Evolutionary conservation across 2,797 vertebrate species (phyloP).

Genomic region (Gallinago solitaria): DNA sequence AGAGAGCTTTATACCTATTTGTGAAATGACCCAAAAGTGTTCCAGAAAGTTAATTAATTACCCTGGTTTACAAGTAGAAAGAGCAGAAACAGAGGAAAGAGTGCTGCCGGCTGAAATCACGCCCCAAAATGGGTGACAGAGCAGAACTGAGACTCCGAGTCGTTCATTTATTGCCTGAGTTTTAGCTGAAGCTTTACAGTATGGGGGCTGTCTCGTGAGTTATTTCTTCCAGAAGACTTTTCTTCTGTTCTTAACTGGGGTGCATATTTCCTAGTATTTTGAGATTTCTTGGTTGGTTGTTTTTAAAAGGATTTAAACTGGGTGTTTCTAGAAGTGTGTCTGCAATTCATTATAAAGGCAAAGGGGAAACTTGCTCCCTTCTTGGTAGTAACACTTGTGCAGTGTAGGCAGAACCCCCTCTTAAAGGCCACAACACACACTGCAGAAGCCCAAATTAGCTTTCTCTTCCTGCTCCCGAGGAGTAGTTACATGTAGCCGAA

Average conservation of each 20-base stretch:
- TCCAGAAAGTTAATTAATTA: neutral
- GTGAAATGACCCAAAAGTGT: neutral
- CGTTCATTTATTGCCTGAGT: neutral
- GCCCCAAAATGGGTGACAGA: neutral
- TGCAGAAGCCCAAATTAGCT: neutral
- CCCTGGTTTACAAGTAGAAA: neutral
- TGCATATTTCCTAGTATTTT: neutral
- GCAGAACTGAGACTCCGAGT: neutral
- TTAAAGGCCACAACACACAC: neutral
- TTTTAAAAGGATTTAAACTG: neutral
- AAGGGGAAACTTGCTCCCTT: neutral
- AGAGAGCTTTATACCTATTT: neutral
- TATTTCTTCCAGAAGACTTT: neutral
- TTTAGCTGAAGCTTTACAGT: neutral
- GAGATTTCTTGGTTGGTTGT: neutral
- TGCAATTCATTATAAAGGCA: neutral
- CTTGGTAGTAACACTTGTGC: neutral
- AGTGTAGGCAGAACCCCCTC: neutral
- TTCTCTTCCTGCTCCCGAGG: neutral
- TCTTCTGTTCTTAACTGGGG: neutral
- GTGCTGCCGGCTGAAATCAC: neutral
- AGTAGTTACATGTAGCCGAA: neutral
- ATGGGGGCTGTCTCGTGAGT: neutral
- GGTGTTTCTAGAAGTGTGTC: neutral
- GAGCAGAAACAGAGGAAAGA: neutral